Evolutionary conservation across 2,113 vertebrate species (phyloP).

Genomic region (Corythornis vintsioides): DNA sequence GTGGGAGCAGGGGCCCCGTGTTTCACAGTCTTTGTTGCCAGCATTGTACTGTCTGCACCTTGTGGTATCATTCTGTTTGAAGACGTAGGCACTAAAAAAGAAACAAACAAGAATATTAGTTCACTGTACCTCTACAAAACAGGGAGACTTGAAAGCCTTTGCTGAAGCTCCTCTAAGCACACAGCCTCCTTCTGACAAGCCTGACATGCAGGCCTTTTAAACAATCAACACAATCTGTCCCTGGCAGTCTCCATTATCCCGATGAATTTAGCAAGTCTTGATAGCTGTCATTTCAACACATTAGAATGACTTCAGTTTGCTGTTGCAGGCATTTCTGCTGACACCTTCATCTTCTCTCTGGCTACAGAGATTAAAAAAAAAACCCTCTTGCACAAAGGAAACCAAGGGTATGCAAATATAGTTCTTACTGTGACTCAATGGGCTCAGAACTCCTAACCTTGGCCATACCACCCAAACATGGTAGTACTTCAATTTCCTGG

Average conservation of each 20-base stretch:
- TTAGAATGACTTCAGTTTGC: neutral
- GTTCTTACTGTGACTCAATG: neutral
- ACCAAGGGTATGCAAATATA: neutral
- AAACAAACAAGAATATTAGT: neutral
- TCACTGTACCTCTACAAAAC: neutral
- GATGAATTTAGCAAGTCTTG: neutral
- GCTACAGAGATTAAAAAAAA: neutral
- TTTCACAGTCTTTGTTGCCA: slow-evolving; percentile 94
- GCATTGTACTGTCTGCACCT: slow-evolving; percentile 90
- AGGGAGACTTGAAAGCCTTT: neutral
- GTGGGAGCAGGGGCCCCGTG: slow-evolving; percentile 85
- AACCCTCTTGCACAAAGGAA: neutral
- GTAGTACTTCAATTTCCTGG: neutral
- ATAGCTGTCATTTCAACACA: neutral
- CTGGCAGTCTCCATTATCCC: neutral
- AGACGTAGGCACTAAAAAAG: slow-evolving; percentile 50
- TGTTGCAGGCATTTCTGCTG: slow-evolving; percentile 8
- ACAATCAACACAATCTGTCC: neutral
- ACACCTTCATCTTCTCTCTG: neutral
- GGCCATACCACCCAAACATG: neutral
- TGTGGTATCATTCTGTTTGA: slow-evolving; percentile 77
- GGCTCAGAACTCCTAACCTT: neutral
- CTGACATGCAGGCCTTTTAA: neutral
- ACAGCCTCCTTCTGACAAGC: neutral
- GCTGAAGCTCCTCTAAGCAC: neutral